Evolutionary conservation across 2,888 invertebrate genomes (phyloP), one percentile per base, ranked within the genome.

Genomic region (Tubulanus polymorphus): DNA sequence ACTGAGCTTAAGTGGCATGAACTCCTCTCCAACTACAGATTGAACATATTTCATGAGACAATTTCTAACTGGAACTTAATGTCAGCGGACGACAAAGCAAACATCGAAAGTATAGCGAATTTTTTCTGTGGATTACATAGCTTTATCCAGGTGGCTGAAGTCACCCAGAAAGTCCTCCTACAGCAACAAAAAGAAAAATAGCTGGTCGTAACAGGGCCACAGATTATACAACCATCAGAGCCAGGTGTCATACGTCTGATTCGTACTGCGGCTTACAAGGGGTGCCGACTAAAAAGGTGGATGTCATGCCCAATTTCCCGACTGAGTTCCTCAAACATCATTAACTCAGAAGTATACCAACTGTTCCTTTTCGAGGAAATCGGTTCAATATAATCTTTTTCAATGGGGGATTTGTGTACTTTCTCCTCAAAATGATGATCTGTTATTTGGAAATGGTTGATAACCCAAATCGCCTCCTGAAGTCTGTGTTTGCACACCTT

Each of bases 71-170:
- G 51, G 56, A 51, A 53, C 3, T 15, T 2, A 27, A 45, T 23
- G 55, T 45, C 30, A 51, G 61, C 29, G 27, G 29, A 18, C 35
- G 63, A 1, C 30, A 60, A 2, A 29, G 25, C 20, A 3, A 3
- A 15, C 15, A 1, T 54, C 15, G 20, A 50, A 25, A 6, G 26
- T 15, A 48, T 54, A 15, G 23, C 35, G 20, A 64, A 61, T 37
- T 64, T 65, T 46, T 64, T 64, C 37, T 64, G 64, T 56, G 63
- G 62, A 12, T 48, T 63, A 3, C 64, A 64, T 45, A 47, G 52
- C 10, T 27, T 62, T 3, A 59, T 64, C 0, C 59, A 62, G 28
- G 52, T 62, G 32, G 63, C 64, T 23, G 61, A 65, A 25, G 37
- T 48, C 30, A 25, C 57, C 15, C 55, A 57, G 23, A 30, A 10